phyloP scores from a whole-genome alignment of 2,113 vertebrate genomes.

The Carlito syrichta region DNA sequence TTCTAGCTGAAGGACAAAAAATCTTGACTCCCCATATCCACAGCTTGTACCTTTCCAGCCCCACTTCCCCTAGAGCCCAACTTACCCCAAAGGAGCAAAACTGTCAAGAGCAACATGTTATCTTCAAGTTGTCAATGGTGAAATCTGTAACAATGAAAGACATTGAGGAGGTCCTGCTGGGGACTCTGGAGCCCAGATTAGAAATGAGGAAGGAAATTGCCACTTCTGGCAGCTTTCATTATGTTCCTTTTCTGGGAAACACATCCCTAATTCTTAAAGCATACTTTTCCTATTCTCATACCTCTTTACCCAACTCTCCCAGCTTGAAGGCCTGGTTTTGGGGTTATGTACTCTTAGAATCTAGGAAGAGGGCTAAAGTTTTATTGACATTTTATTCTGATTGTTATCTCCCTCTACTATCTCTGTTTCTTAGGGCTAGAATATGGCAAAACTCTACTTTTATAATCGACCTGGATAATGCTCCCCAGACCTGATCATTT shows the following conservation, averaged over 20 bases:
- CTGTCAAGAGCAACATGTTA: constrained; percentile 56
- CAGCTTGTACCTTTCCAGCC: background rate
- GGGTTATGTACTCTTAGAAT: background rate
- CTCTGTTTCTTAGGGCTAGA: background rate
- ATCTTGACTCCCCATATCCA: background rate
- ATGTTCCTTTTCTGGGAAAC: constrained; percentile 44
- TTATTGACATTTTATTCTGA: background rate
- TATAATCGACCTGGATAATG: background rate
- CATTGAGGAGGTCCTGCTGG: background rate
- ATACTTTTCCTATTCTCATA: background rate
- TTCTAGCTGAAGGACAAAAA: background rate
- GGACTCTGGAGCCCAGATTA: background rate
- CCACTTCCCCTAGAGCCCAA: background rate
- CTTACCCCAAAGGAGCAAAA: constrained; percentile 63
- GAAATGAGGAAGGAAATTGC: constrained; percentile 68
- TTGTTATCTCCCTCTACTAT: background rate
- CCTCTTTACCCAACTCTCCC: background rate
- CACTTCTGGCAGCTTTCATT: background rate
- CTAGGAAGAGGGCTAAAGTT: background rate
- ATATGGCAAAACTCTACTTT: background rate
- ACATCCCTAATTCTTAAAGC: background rate
- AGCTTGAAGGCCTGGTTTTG: background rate
- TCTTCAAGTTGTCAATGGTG: background rate
- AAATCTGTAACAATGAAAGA: background rate
- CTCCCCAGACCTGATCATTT: background rate